Evolutionary conservation across 2,113 vertebrate species (phyloP), one percentile per base, ranked within the genome.

Genomic region (Nanorana parkeri): DNA sequence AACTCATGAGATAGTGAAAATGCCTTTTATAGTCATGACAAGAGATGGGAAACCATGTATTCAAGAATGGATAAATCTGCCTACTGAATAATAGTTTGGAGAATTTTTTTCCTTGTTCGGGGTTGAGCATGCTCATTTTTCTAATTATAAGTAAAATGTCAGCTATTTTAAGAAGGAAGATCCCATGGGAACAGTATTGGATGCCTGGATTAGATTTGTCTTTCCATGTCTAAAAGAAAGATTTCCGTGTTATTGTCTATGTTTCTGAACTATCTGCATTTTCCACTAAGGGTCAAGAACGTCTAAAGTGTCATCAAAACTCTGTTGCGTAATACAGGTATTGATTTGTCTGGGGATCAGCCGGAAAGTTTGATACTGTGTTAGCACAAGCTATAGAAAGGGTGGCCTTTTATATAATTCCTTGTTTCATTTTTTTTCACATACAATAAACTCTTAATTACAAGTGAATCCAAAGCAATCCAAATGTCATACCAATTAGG

Each of bases 111-210:
- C 63, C 80, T 66, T 67, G 73, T 55, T 75, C 73, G 24, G 72
- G 80, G 78, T 32, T 47, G 21, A 68, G 51, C 71, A 20, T 32
- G 17, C 72, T 83, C 55, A 83, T 83, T 83, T 83, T 83, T 83
- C 80, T 83, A 83, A 83, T 83, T 83, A 81, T 81, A 83, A 83
- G 63, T 56, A 68, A 80, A 83, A 83, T 74, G 80, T 81, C 69
- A 76, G 55, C 71, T 75, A 83, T 83, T 83, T 81, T 83, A 68
- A 47, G 80, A 58, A 54, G 61, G 26, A 56, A 20, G 54, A 29
- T 75, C 80, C 61, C 69, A 66, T 75, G 80, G 69, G 80, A 81
- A 81, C 13, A 23, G 26, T 24, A 36, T 73, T 71, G 74, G 80
- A 81, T 36, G 80, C 47, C 41, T 81, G 63, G 51, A 58, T 67